Base-by-base conservation (phyloP, 1,140 invertebrate species). In the Drosophila tropicalis region DNA sequence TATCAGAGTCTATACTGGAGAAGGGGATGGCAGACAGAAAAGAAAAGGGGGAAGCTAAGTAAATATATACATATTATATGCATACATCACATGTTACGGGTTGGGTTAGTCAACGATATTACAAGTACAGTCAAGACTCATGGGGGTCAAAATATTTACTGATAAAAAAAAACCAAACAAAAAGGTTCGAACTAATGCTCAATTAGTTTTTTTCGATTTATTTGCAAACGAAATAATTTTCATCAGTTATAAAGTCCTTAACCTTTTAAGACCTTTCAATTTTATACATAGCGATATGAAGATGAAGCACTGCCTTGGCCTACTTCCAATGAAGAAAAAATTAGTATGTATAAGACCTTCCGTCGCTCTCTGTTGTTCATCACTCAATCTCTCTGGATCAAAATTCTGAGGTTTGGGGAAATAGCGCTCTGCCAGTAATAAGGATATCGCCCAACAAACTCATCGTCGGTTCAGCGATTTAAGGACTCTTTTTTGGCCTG, bases 251-350 rank as follows among this genome's bases (percentile, higher is more conserved):
- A n/a, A n/a, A n/a, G 44, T 93, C 90, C 29, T 92, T 78, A 5
- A 67, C 63, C 67, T 92, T 92, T 5, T 87, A 67, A 5, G 89
- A 91, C 0, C 86, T 73, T 15, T 92, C 91, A 2, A 96, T 76
- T 15, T 92, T 87, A 77, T 94, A 96, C 0, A 92, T 91, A 0
- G 93, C 90, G 15, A 96, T 67, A 51, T 93, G 79, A n/a, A n/a
- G n/a, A 36, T 92, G 93, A 0, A 94, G n/a, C 39, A 93, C 69
- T 2, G 91, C 87, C 71, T 94, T 93, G 15, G 79, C 76, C 76
- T n/a, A n/a, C n/a, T n/a, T n/a, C n/a, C n/a, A n/a, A n/a, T n/a
- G n/a, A n/a, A n/a, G n/a, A n/a, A n/a, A n/a, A n/a, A n/a, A n/a
- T n/a, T n/a, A n/a, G n/a, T n/a, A n/a, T n/a, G n/a, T n/a, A n/a